Percentiles rank a stretch among this genome's conserved stretches.
Evolutionary conservation across 2,797 vertebrate species (phyloP).

Genomic region (Sylvia borin): DNA sequence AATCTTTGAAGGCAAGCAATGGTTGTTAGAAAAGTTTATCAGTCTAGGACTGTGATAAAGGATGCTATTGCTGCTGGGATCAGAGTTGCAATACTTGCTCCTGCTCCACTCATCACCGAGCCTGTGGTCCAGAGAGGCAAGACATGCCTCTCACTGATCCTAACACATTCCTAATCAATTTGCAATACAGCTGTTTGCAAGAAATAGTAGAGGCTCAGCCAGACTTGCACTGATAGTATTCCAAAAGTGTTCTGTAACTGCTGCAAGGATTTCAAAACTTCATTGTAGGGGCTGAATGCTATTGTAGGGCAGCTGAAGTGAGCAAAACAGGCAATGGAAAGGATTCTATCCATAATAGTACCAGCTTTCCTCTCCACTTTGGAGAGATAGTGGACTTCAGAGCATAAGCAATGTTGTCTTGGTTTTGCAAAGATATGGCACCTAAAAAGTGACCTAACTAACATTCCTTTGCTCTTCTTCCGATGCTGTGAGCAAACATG

Average conservation of each 20-base stretch:
- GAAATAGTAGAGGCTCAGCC: not conserved
- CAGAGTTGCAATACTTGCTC: not conserved
- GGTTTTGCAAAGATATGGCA: not conserved
- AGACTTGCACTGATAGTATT: not conserved
- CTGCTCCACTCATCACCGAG: not conserved
- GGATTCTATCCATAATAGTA: not conserved
- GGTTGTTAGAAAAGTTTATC: not conserved
- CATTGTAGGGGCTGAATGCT: not conserved
- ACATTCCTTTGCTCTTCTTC: not conserved
- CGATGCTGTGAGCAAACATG: not conserved
- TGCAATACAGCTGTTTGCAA: not conserved
- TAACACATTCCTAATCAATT: not conserved
- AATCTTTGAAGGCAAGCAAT: conserved; percentile 29
- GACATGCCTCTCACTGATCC: not conserved
- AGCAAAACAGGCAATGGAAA: not conserved
- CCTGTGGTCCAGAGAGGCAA: not conserved
- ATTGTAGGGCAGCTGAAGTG: not conserved
- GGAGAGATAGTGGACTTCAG: not conserved
- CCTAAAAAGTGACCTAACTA: not conserved
- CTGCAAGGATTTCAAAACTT: not conserved
- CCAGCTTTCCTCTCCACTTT: not conserved
- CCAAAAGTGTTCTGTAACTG: not conserved
- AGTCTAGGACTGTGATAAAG: not conserved
- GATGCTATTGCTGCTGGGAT: not conserved
- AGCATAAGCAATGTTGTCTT: not conserved